phyloP scores from a whole-genome alignment of 2,888 invertebrate genomes.

The Coecobrya sp. region DNA sequence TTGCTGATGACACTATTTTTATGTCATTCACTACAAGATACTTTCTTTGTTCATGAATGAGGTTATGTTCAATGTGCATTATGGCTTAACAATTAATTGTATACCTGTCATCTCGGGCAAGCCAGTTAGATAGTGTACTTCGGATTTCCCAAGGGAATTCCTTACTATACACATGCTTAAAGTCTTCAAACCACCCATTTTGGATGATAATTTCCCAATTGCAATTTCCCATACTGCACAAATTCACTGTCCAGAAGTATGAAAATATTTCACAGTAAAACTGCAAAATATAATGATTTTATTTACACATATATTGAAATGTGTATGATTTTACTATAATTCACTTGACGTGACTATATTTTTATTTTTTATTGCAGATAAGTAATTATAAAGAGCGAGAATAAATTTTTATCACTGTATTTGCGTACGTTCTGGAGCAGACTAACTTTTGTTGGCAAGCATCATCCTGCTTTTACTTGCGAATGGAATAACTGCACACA shows the following conservation, averaged over 20 bases:
- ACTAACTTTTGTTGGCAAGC: neutral
- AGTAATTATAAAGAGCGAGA: too few species aligned
- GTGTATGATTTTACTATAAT: too few species aligned
- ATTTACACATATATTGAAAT: too few species aligned
- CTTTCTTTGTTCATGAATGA: too few species aligned
- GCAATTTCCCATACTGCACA: neutral
- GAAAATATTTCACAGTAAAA: too few species aligned
- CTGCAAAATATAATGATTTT: too few species aligned
- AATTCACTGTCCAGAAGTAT: too few species aligned
- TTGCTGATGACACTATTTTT: too few species aligned
- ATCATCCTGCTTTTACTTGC: neutral
- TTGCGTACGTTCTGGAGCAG: neutral
- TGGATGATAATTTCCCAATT: conserved; percentile 7
- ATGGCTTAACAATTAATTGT: neutral
- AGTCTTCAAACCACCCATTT: conserved; percentile 56
- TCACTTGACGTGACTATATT: too few species aligned
- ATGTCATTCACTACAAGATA: too few species aligned
- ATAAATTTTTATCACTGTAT: neutral
- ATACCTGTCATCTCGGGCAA: conserved; percentile 48
- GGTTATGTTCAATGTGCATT: too few species aligned
- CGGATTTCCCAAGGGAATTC: conserved; percentile 69
- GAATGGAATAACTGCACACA: neutral
- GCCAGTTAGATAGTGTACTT: conserved; percentile 48
- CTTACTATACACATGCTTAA: neutral
- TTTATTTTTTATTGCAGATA: too few species aligned